These are phyloP conservation scores for Peribatodes rhomboidaria DNA, from an alignment of 2,888 invertebrate species.

Conservation along the genomic window DNA sequence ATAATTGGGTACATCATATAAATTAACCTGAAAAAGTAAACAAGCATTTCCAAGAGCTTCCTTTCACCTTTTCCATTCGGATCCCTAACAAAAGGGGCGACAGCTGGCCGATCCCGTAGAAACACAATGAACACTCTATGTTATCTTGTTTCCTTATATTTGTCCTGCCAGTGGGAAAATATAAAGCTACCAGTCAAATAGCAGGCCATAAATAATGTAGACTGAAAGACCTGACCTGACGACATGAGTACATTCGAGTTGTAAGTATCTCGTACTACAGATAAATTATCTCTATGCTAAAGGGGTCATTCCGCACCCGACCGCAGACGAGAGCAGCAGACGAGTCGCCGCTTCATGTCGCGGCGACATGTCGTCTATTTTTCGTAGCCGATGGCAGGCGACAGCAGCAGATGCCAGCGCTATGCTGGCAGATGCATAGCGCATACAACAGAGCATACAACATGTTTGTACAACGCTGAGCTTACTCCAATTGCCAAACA, in stretches of 20 bases:
- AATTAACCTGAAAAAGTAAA: not conserved
- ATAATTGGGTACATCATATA: not conserved
- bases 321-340: too few species aligned
- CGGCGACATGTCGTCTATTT: too few species aligned
- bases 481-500: too few species aligned
- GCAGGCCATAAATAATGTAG: not conserved
- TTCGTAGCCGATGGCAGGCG: too few species aligned
- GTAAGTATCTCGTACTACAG: too few species aligned
- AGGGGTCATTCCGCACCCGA: too few species aligned
- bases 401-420: too few species aligned
- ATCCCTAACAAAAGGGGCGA: slow-evolving; percentile 17
- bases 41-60: not conserved
- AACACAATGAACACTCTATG: slow-evolving; percentile 19
- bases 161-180: slow-evolving; percentile 10
- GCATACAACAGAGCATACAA: too few species aligned
- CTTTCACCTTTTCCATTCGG: slow-evolving; percentile 1
- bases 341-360: too few species aligned
- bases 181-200: slow-evolving; percentile 2
- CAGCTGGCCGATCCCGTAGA: slow-evolving; percentile 17
- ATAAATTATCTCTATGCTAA: too few species aligned
- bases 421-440: too few species aligned
- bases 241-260: not conserved
- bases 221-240: not conserved
- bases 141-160: slow-evolving; percentile 12
- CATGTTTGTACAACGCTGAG: too few species aligned